A percentile compares a stretch with the other conserved stretches of the same genome.
These are phyloP conservation scores for Arenaria interpres DNA, from an alignment of 2,113 vertebrate genomes.

Conservation along the genomic window DNA sequence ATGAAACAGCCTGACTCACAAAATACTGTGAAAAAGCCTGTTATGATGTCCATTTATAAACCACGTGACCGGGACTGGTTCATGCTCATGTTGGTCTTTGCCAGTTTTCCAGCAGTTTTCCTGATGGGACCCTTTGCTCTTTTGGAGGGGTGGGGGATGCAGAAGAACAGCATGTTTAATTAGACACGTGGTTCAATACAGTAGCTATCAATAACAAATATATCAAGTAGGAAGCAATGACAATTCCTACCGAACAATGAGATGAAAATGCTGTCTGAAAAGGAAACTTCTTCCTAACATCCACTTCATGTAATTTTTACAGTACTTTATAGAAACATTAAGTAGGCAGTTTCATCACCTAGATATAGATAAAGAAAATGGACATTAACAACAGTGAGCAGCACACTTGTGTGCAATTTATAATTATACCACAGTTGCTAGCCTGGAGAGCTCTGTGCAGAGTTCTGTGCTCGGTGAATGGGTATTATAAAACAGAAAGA, in stretches of 20 bases:
- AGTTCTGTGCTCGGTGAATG: background rate
- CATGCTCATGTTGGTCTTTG: background rate
- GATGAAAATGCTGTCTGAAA: background rate
- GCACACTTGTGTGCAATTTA: background rate
- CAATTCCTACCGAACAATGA: background rate
- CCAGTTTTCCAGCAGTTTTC: background rate
- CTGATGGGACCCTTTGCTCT: background rate
- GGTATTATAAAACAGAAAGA: background rate
- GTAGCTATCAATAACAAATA: background rate
- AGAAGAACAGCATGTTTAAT: background rate
- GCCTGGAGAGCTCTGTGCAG: background rate
- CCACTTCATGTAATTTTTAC: background rate
- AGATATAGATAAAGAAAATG: background rate
- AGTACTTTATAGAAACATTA: background rate
- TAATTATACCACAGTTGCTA: background rate
- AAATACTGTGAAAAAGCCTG: background rate
- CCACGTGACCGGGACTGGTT: fast-evolving
- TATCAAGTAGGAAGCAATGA: background rate
- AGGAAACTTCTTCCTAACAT: background rate
- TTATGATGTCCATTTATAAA: background rate
- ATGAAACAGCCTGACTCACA: background rate
- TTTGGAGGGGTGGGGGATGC: background rate
- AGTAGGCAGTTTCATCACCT: background rate
- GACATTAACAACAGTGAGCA: background rate
- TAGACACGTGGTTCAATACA: background rate